Conservation (phyloP, 1,140 invertebrate genomes). For the Anastrepha obliqua region DNA sequence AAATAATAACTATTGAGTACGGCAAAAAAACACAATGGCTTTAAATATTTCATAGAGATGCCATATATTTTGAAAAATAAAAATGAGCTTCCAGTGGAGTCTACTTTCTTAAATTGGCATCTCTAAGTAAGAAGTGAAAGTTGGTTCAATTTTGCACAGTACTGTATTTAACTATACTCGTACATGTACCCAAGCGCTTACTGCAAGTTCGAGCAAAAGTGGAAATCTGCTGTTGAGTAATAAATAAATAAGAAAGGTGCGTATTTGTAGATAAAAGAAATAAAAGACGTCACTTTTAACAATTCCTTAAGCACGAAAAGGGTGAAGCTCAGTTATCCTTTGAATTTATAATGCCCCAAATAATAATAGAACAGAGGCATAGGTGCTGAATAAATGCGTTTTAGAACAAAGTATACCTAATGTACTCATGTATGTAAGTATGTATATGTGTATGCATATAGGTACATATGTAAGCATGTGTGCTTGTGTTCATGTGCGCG, state of each 20-base stretch:
- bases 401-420: neutral
- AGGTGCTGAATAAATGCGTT: neutral
- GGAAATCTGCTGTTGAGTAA: neutral
- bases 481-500: too few species aligned
- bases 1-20: too few species aligned
- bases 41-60: too few species aligned
- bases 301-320: neutral
- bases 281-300: neutral
- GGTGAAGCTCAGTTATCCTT: conserved; percentile 19
- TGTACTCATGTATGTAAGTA: too few species aligned
- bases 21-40: too few species aligned
- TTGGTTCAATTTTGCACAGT: neutral
- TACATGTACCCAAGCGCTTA: neutral
- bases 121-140: too few species aligned
- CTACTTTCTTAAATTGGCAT: too few species aligned
- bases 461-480: too few species aligned
- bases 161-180: neutral
- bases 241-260: neutral
- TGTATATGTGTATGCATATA: too few species aligned
- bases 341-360: neutral
- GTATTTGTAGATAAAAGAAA: conserved; percentile 19
- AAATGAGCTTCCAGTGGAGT: too few species aligned
- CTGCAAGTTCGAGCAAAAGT: neutral
- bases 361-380: neutral
- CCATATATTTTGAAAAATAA: too few species aligned